These are phyloP conservation scores for Cinclus mexicanus DNA, from an alignment of 2,113 vertebrate species.

Conservation along the genomic window DNA sequence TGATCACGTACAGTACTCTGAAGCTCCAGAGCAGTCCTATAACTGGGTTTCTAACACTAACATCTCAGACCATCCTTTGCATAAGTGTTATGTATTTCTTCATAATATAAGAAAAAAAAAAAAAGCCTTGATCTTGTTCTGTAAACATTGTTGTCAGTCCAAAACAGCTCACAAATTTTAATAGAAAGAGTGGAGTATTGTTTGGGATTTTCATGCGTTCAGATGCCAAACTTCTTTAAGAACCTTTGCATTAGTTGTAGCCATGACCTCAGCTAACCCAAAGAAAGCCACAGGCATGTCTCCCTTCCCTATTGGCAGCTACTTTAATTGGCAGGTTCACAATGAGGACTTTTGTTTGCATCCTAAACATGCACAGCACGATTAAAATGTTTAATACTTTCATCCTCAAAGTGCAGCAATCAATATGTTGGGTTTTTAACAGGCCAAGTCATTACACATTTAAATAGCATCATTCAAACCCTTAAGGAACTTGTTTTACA, in stretches of 20 bases:
- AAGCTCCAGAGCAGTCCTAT: neutral
- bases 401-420: slow-evolving; percentile 66
- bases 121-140: neutral
- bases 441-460: slow-evolving; percentile 62
- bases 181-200: slow-evolving; percentile 20
- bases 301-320: slow-evolving; percentile 53
- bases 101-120: neutral
- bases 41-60: neutral
- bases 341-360: slow-evolving; percentile 77
- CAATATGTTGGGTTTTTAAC: slow-evolving; percentile 44
- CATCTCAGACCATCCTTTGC: neutral
- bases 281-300: slow-evolving; percentile 56
- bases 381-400: slow-evolving; percentile 67
- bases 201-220: slow-evolving; percentile 21
- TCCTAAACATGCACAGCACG: slow-evolving; percentile 52
- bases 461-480: slow-evolving; percentile 68
- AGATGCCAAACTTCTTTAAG: slow-evolving; percentile 57
- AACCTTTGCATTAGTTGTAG: slow-evolving; percentile 58
- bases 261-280: slow-evolving; percentile 73
- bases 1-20: neutral
- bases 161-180: slow-evolving; percentile 29
- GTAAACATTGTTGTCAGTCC: neutral
- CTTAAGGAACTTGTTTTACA: slow-evolving; percentile 39
- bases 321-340: slow-evolving; percentile 77
- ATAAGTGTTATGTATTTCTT: neutral